Base-by-base conservation (phyloP, 2,113 vertebrate genomes). In the Mesoclemmys tuberculata region DNA sequence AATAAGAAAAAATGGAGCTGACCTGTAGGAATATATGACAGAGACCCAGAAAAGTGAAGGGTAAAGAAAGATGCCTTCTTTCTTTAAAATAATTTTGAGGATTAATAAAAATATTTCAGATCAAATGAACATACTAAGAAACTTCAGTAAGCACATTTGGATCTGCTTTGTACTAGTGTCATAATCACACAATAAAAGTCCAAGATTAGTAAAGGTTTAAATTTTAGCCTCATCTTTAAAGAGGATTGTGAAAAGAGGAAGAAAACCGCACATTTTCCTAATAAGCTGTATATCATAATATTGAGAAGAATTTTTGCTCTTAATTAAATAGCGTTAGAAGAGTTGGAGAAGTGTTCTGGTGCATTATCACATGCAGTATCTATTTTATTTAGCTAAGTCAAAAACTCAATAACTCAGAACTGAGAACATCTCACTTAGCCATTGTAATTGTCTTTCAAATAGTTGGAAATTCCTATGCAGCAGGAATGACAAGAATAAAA, bases 381-480 rank as follows among this genome's bases (percentile, higher is more conserved):
- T 64, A 0, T 31, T 19, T 78, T 64, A 81, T 95, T 88, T 41
- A 51, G 5, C 2, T 24, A 91, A 68, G 12, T 41, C 31, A 88
- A 64, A 61, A 11, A 46, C 38, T n/a, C 71, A 80, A 6, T 61
- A 55, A 10, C 5, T 82, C 58, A 86, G 44, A 92, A 74, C 21
- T 22, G 10, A 90, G 74, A 41, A 86, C 49, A 82, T 78, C 82
- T 90, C 41, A 82, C 46, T 95, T 81, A 71, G 3, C 3, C 68
- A 77, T 51, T 80, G 52, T 56, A 86, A 84, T 6, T 89, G 27
- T 3, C 13, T 93, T 96, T 92, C 58, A 96, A 83, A 90, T 87
- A 79, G 48, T 91, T 89, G 19, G 44, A 95, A 93, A 89, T 80
- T 21, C 83, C 89, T 85, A 80, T 78, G 51, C 35, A 95, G 3